Conservation (phyloP, 1,140 invertebrate species). For the Drosophila setifemur region DNA sequence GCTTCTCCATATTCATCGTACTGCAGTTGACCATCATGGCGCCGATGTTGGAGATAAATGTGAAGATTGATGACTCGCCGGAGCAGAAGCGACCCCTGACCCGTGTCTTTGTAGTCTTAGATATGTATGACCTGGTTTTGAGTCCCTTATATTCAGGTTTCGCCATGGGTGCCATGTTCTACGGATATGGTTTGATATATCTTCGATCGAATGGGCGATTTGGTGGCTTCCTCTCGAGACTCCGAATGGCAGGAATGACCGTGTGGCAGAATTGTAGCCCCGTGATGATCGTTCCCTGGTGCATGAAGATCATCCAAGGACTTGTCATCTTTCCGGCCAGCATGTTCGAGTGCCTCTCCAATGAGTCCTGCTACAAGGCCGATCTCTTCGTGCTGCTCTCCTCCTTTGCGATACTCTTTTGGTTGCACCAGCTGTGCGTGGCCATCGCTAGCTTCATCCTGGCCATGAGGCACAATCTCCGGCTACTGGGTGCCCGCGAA, state of each 20-base stretch:
- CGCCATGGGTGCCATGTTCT: conserved; percentile 25
- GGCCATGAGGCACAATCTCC: neutral
- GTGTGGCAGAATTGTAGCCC: conserved; percentile 23
- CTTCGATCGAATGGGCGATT: neutral
- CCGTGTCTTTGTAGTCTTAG: neutral
- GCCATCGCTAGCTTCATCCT: neutral
- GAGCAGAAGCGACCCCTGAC: neutral
- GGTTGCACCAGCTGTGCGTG: neutral
- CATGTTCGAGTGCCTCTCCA: neutral
- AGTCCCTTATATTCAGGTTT: conserved; percentile 24
- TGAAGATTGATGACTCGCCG: neutral
- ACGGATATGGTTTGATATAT: conserved; percentile 46
- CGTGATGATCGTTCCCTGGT: conserved; percentile 54
- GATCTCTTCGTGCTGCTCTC: neutral
- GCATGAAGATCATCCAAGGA: neutral
- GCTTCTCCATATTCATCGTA: neutral
- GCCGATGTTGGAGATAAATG: neutral
- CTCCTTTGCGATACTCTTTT: neutral
- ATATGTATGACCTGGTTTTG: neutral
- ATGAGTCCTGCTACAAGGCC: neutral
- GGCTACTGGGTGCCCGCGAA: neutral
- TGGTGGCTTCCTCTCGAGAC: neutral
- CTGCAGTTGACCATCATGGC: conserved; percentile 9
- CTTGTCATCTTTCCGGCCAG: neutral
- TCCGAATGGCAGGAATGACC: conserved; percentile 10